Evolutionary conservation across 2,113 vertebrate genomes (phyloP), one percentile per base, ranked within the genome.

Genomic region (Haemorhous mexicanus): DNA sequence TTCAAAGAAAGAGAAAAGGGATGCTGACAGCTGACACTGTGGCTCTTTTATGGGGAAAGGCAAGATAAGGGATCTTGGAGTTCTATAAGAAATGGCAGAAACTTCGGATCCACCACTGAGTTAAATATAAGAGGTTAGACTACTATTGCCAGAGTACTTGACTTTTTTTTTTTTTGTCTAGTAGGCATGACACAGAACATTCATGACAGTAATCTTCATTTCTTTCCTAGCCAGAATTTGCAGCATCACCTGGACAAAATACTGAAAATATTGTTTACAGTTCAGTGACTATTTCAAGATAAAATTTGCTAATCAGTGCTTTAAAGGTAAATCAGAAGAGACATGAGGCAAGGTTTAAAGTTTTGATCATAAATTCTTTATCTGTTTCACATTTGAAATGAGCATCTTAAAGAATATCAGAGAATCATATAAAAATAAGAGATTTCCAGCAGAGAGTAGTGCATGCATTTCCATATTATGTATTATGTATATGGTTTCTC

Each of bases 321-420:
- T 93, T 87, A 85, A 79, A 56, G 30, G 2, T 61, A 10, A 53
- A 58, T 47, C 44, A 91, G 55, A 91, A 76, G 66, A 94, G 43
- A 89, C 2, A 47, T 37, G 37, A 95, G 35, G 55, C 46, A 73
- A 63, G 20, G 13, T 85, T 94, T 58, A 79, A 73, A 80, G 4
- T 37, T 63, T 94, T 89, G 69, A 90, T 97, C 58, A 90, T 77
- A 90, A 94, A 91, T 90, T 94, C 50, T 89, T 55, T 59, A 62
- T 89, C 50, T 82, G 14, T 84, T 97, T 95, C 9, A 6, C 8
- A 47, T 95, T 85, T 96, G 50, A 95, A 97, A 96, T 72, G 2
- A 96, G 9, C 19, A 86, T 74, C 15, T 96, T 68, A 90, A 94
- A 21, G 37, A 94, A 84, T 94, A 90, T 58, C 32, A 91, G 24